phyloP scores from a whole-genome alignment of 2,113 vertebrate genomes.

The Crypturellus undulatus region DNA sequence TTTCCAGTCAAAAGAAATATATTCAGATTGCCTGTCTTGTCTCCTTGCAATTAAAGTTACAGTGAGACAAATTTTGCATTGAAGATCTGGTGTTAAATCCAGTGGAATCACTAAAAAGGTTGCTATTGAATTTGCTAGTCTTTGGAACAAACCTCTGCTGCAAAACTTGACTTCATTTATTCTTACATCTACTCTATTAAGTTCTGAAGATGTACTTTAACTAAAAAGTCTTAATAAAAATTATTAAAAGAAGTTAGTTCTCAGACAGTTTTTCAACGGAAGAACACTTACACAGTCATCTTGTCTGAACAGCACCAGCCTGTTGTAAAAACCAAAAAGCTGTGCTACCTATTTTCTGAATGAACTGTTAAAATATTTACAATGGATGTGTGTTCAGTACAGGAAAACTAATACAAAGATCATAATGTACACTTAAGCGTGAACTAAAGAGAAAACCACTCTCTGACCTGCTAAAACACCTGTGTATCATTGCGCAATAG shows the following conservation, averaged over 20 bases:
- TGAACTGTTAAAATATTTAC: not conserved
- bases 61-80: not conserved
- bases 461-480: not conserved
- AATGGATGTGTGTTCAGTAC: not conserved
- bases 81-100: not conserved
- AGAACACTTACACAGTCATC: not conserved
- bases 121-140: not conserved
- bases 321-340: not conserved
- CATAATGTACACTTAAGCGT: not conserved
- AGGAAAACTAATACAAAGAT: conserved; percentile 22
- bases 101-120: not conserved
- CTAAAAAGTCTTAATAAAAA: not conserved
- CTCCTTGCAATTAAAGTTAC: not conserved
- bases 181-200: not conserved
- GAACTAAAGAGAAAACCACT: not conserved
- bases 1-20: not conserved
- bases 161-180: not conserved
- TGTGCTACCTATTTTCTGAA: not conserved
- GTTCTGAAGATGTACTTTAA: not conserved
- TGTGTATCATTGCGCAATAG: not conserved
- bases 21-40: not conserved
- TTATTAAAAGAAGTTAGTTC: not conserved
- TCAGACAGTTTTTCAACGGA: not conserved
- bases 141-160: not conserved
- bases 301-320: not conserved